Evolutionary conservation across 2,797 vertebrate species (phyloP), one percentile per base, ranked within the genome.

Genomic region (Cyclura pinguis): DNA sequence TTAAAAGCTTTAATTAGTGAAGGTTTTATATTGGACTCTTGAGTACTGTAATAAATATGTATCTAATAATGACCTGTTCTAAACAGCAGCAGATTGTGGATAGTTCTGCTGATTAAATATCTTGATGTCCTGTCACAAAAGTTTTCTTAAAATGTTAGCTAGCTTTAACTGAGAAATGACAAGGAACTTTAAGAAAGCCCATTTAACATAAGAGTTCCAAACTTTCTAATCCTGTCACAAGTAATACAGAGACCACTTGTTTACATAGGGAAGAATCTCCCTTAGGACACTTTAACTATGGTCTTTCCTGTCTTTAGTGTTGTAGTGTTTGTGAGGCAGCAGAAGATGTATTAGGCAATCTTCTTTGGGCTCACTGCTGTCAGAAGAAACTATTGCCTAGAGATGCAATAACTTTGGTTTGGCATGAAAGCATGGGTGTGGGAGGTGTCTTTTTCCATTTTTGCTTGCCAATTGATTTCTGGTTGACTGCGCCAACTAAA

Each of bases 391-490:
- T 89, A 83, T 14, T 87, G 64, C 62, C 52, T 82, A 47, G 55
- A 93, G 74, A 38, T 88, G 67, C 10, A 87, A 88, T 87, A 92
- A 83, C 90, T 52, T 55, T 59, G n/a, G 64, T 64, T 87, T 93
- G 87, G 93, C 93, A 89, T 86, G 92, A 2, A 0, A 32, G 47
- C 89, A 76, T 80, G 92, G 82, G 88, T 80, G 76, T 91, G 88
- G 57, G 80, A 83, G 50, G 89, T 80, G 62, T 72, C n/a, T 78
- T 69, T 86, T 35, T 42, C 91, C 74, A 64, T 74, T 88, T 94
- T 84, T 80, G 6, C 38, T 78, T 94, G 86, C 87, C 90, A 89
- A 87, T 77, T 90, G 84, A 91, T 89, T 92, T 88, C 86, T 93
- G 38, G 12, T 24, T 91, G 64, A 76, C 89, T 77, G 27, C 87